Evolutionary conservation across 2,797 vertebrate species (phyloP), one percentile per base, ranked within the genome.

Genomic region (Leptodactylus fallax): DNA sequence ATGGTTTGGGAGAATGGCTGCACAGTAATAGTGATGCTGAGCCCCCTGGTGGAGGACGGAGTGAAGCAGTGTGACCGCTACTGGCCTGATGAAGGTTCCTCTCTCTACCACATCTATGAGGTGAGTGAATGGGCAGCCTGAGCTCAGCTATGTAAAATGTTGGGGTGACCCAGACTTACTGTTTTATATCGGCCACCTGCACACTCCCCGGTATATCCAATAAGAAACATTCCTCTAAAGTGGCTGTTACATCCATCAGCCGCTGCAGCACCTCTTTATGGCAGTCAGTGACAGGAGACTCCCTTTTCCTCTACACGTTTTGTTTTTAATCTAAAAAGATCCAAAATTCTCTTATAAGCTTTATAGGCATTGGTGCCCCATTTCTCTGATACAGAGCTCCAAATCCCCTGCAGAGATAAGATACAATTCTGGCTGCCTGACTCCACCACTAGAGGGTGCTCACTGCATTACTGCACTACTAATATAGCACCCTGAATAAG

Each of bases 1-100:
- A 99, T 98, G 98, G 97, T 99, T 19, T 99, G 98, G 98, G 98
- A 99, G 92, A 98, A 96, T 0, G 97, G 98, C 92, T 99, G 98
- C 91, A 97, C 97, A 0, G 98, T 99, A 90, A 98, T 99, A 0
- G 98, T 99, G 88, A 99, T 99, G 98, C 95, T 99, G 93, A 97
- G 96, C 0, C 98, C 98, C 0, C 94, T 99, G 91, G 97, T 98
- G 3, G 98, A 99, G 87, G 97, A 99, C 3, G 97, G 98, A 0
- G 95, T 97, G 92, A 99, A 99, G 90, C 98, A 99, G 92, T 99
- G 98, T 85, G 97, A 98, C 91, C 97, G 98, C 78, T 99, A 99
- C 94, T 99, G 98, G 98, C 98, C 98, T 0, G 98, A 99, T 0
- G 98, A 99, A 79, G 98, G 98, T 17, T 98, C 98, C 3, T 99